Evolutionary conservation across 30 jellyfish, hydroid and myxozoan species (phyloP).

Genomic region (Aurelia coerulea): DNA sequence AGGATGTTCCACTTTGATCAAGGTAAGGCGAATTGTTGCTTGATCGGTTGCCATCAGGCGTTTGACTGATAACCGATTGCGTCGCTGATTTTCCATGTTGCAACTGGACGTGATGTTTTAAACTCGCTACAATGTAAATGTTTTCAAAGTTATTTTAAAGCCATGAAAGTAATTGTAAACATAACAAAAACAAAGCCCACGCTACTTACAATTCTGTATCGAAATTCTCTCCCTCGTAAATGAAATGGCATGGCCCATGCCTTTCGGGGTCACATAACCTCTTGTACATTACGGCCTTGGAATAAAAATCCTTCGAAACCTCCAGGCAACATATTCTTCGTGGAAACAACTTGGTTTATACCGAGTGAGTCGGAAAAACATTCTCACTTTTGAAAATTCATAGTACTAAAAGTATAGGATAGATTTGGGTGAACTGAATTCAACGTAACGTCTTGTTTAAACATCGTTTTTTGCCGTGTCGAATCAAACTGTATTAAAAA

Average conservation of each 20-base stretch:
- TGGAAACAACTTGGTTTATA: too few relatives aligned
- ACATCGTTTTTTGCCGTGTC: too few relatives aligned
- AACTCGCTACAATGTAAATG: conserved; percentile 53
- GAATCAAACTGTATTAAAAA: too few relatives aligned
- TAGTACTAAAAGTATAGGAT: too few relatives aligned
- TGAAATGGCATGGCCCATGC: not conserved
- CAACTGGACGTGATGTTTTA: conserved; percentile 85
- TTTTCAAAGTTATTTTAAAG: not conserved
- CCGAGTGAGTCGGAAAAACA: too few relatives aligned
- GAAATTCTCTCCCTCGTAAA: not conserved
- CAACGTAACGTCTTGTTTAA: too few relatives aligned
- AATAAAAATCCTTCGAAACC: too few relatives aligned
- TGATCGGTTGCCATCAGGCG: conserved; percentile 46
- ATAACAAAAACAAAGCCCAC: not conserved
- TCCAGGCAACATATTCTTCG: too few relatives aligned
- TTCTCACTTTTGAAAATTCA: too few relatives aligned
- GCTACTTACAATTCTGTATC: too few relatives aligned
- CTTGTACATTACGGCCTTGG: not conserved
- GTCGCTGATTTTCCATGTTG: conserved; percentile 67
- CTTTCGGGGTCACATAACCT: not conserved
- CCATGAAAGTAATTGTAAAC: not conserved
- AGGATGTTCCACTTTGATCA: conserved; percentile 35
- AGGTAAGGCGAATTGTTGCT: conserved; percentile 57
- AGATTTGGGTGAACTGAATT: too few relatives aligned
- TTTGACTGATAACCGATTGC: conserved; percentile 24